Evolutionary conservation across 2,113 vertebrate genomes (phyloP), one percentile per base, ranked within the genome.

Genomic region (Dascyllus trimaculatus): DNA sequence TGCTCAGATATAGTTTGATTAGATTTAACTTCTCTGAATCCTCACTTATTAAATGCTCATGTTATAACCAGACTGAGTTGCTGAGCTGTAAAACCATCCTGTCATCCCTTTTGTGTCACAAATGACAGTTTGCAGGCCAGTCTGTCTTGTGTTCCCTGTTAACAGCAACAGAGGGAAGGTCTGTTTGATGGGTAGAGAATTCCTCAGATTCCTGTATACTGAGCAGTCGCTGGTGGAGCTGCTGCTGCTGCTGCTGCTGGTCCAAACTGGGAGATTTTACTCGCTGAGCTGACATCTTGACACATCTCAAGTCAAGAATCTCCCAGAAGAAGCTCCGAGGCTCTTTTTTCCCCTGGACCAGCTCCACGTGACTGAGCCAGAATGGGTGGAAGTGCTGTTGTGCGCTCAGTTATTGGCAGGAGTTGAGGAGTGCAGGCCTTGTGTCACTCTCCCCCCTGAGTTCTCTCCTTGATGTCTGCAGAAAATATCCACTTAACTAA

Each of bases 161-260:
- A 75, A 85, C 75, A 74, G 71, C 74, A 81, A 75, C 72, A 84
- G 61, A 32, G 57, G 40, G 75, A 63, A 76, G 38, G 63, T 71
- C 72, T 59, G 56, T 75, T 54, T 68, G 68, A 86, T 79, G 75
- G 49, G 22, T 25, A 22, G 60, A 67, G 85, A 75, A 89, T 92
- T 91, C 75, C 46, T 86, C 26, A 54, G 70, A 94, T 93, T 92
- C 85, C 85, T 81, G 15, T 1, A 40, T 25, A 24, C 60, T 17
- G 38, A 18, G 26, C n/a, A 46, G 35, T 13, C 14, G 10, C 56
- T 24, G 54, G 22, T 69, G 19, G 40, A 29, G 48, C 19, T 19
- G 48, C 48, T 49, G 48, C 18, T 48, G 51, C 62, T 45, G 53
- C 43, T 66, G 58, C 49, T 24, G 19, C 46, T 43, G 8, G 24